Base-by-base conservation (phyloP, 2,113 vertebrate species). In the Seriola aureovittata region DNA sequence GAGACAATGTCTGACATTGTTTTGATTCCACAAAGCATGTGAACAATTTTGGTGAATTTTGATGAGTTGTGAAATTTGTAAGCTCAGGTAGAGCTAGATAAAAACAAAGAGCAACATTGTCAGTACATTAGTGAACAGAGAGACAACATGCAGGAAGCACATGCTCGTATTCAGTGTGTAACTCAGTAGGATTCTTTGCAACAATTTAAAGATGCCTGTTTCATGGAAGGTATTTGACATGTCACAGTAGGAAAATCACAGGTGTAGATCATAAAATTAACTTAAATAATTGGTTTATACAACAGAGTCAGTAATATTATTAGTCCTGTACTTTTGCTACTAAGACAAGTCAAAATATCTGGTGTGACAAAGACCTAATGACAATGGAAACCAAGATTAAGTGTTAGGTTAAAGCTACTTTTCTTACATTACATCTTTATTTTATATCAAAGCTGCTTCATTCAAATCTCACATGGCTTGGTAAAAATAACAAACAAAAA, bases 401-500 rank as follows among this genome's bases (percentile, higher is more conserved):
- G 21, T 10, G 36, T 12, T 65, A 60, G 55, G 12, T 5, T n/a
- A 73, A n/a, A 64, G 21, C 1, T 44, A 25, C 48, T 44, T 36
- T 38, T 3, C 42, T 19, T 19, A n/a, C 3, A 58, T 65, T 54
- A 23, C 8, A 10, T 11, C 9, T 55, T 48, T 17, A 69, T 12
- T 78, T 70, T 25, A 63, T 42, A 42, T 42, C 9, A 14, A 68
- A 63, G 1, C 38, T 4, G 12, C 57, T 9, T 69, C 16, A 38
- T 55, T 76, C 19, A 76, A 72, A 76, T 64, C 36, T 66, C 13
- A 50, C 4, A n/a, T 34, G 12, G 46, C 59, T 60, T 55, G 16
- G 10, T 60, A 29, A 66, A 57, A 7, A 29, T 29, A 29, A 29
- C 29, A 29, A 29, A 29, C 29, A 29, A 4, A 40, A 46, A 34